These are phyloP conservation scores for Oreochromis niloticus DNA, from an alignment of 2,113 vertebrate genomes.

Conservation along the genomic window DNA sequence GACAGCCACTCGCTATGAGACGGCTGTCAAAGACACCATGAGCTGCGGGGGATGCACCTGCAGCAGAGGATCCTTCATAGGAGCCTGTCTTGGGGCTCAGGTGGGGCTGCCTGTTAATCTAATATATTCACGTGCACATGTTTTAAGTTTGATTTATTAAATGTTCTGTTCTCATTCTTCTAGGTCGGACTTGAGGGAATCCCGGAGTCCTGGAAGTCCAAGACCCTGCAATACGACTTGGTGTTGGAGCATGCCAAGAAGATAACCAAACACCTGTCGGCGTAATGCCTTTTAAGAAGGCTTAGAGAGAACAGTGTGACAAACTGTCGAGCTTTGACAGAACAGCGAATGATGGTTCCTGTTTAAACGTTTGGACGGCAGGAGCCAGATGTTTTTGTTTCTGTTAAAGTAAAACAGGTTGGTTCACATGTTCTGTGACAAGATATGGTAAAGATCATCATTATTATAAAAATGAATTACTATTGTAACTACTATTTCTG, in stretches of 20 bases:
- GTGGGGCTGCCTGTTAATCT: conserved; percentile 12
- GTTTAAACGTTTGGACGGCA: conserved; percentile 44
- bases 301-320: not conserved
- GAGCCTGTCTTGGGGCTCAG: conserved; percentile 74
- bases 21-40: conserved; percentile 70
- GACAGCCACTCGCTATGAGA: conserved; percentile 56
- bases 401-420: conserved; percentile 36
- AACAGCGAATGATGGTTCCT: conserved; percentile 63
- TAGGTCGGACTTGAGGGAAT: conserved; percentile 64
- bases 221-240: conserved; percentile 38
- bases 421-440: not conserved
- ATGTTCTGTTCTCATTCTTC: not conserved
- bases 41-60: conserved; percentile 73
- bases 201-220: conserved; percentile 65
- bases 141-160: not conserved
- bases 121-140: not conserved
- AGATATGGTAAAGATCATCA: not conserved
- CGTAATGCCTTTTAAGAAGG: not conserved
- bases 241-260: conserved; percentile 58
- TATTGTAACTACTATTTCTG: not conserved
- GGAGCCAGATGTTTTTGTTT: conserved; percentile 60
- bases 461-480: not conserved
- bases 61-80: conserved; percentile 73
- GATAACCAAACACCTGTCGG: conserved; percentile 37
- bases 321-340: conserved; percentile 35